Evolutionary conservation across 2,888 invertebrate species (phyloP), one percentile per base, ranked within the genome.

Genomic region (Halocaridina rubra): DNA sequence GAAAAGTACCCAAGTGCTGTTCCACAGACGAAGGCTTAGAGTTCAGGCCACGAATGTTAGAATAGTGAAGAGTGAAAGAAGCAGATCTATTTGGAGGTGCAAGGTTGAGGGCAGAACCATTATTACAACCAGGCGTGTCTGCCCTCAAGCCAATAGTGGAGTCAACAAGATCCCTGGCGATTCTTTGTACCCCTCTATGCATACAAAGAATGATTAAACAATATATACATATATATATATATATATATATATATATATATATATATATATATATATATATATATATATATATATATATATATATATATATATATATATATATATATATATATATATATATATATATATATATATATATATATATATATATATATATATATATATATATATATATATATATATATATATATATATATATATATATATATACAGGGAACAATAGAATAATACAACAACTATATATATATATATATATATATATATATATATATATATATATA

Each of bases 361-460:
- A 67, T 67, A 67, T 67, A 67, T 67, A 67, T 67, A 67, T 67
- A 67, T 67, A 67, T 67, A 67, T 67, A 67, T 67, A 67, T 67
- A 24, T 67, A 67, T 67, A 67, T 67, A 67, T 67, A 67, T 67
- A 24, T 67, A 67, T 67, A 67, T 67, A 67, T 67, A 67, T 67
- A 67, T 67, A 67, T 13, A 64, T 64, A 64, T 64, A 64, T 64
- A 64, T 64, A 64, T 22, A 61, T 61, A 61, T 61, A 61, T 61
- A 61, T 19, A 61, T 61, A 64, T 22, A 64, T 64, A 13, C 3
- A 64, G 24, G 22, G n/a, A 64, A 13, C n/a, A 19, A 64, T 64
- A 64, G 19, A 64, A 19, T 19, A 13, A 64, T 22, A 64, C 22
- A 64, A 61, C 22, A 61, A 13, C 7, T 61, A 61, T n/a, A 61